phyloP scores from a whole-genome alignment of 2,888 invertebrate species.

The Drosophila limbata region DNA sequence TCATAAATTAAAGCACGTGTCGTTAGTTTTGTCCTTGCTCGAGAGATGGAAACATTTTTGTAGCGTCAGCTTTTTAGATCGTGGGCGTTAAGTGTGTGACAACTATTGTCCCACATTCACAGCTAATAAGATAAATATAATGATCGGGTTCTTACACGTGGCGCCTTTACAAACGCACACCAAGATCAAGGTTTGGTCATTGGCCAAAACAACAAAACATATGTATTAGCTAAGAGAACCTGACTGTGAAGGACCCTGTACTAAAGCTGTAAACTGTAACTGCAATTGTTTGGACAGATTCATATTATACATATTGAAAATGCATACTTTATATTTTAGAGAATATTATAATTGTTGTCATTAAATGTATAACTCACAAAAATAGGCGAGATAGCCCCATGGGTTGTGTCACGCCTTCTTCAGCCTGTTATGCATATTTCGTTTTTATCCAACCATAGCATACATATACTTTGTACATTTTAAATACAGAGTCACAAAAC shows the following conservation, averaged over 20 bases:
- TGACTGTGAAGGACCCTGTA: not conserved
- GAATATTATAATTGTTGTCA: too few species aligned
- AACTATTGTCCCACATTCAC: conserved; percentile 38
- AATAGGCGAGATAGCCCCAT: too few species aligned
- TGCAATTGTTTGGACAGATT: too few species aligned
- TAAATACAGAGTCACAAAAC: not conserved
- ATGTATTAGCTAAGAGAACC: not conserved
- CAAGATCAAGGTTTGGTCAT: conserved; percentile 48
- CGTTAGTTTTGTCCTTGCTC: conserved; percentile 53
- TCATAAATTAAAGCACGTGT: conserved; percentile 64
- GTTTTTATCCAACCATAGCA: not conserved
- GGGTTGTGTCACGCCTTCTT: too few species aligned
- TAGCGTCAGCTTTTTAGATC: conserved; percentile 8
- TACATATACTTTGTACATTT: not conserved
- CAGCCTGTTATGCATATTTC: not conserved
- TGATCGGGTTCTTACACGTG: conserved; percentile 43
- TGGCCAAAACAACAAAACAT: conserved; percentile 39
- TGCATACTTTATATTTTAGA: too few species aligned
- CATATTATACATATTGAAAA: too few species aligned
- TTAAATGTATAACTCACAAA: too few species aligned
- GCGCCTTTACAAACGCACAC: conserved; percentile 39
- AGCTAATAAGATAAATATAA: conserved; percentile 9
- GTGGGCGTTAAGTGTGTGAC: conserved; percentile 38
- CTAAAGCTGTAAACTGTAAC: not conserved
- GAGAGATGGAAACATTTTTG: conserved; percentile 20